Evolutionary conservation across 2,113 vertebrate genomes (phyloP).

Genomic region (Balaenoptera acutorostrata): DNA sequence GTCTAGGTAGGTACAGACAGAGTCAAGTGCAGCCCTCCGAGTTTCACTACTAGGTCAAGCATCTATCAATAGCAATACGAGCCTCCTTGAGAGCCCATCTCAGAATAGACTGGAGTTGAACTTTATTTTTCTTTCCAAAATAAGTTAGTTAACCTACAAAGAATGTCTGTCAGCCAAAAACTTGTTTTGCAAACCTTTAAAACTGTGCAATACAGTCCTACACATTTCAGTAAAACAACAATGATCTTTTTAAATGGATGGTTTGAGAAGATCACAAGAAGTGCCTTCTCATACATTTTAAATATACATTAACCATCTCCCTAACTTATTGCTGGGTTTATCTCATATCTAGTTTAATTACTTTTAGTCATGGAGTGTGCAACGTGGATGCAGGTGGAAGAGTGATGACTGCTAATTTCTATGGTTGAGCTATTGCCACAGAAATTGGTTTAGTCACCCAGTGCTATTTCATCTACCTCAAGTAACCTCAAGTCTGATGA

Average conservation of each 20-base stretch:
- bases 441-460: not conserved
- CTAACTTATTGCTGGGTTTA: not conserved
- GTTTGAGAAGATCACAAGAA: not conserved
- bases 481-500: not conserved
- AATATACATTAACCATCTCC: not conserved
- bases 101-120: not conserved
- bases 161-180: not conserved
- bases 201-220: not conserved
- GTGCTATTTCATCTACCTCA: not conserved
- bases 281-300: not conserved
- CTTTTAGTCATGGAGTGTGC: not conserved
- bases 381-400: not conserved
- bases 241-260: not conserved
- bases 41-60: not conserved
- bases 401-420: slow-evolving; percentile 13
- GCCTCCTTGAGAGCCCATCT: not conserved
- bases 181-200: not conserved
- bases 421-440: not conserved
- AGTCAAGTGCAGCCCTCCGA: not conserved
- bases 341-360: not conserved
- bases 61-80: not conserved
- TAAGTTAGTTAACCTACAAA: slow-evolving; percentile 9
- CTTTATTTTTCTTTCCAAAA: slow-evolving; percentile 2
- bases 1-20: not conserved
- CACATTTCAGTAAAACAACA: not conserved